Conservation (phyloP, 2,113 vertebrate genomes). For the Urocynchramus pylzowi region DNA sequence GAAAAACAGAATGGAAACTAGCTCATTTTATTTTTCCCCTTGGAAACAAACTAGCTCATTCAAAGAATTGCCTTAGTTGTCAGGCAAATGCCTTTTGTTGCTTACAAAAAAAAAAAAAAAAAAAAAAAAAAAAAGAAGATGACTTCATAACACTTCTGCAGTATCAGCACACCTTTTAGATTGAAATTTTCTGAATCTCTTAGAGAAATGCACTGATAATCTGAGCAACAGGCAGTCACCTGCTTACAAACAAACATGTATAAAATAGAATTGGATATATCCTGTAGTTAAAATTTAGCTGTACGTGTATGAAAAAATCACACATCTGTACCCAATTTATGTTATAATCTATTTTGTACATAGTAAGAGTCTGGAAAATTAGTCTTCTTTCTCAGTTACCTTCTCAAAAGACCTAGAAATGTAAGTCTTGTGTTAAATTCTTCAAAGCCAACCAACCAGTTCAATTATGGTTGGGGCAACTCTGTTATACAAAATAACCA, state of each 20-base stretch:
- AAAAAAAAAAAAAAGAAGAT: not conserved
- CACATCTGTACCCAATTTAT: not conserved
- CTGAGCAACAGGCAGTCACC: not conserved
- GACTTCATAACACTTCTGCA: not conserved
- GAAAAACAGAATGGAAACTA: not conserved
- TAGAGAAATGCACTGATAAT: not conserved
- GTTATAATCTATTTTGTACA: not conserved
- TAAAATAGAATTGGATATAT: not conserved
- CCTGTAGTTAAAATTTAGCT: not conserved
- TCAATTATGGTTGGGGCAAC: not conserved
- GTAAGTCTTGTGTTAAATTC: not conserved
- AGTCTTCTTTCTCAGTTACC: not conserved
- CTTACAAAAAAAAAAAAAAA: not conserved
- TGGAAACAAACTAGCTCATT: not conserved
- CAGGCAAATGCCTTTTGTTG: not conserved
- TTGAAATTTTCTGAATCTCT: not conserved
- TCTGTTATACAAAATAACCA: not conserved
- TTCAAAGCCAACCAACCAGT: not conserved
- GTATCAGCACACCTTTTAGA: not conserved
- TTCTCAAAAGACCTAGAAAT: not conserved
- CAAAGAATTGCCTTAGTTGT: not conserved
- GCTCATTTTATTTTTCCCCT: not conserved
- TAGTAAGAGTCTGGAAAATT: not conserved
- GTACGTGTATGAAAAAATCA: not conserved
- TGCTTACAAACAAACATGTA: fast-evolving